A percentile compares a stretch with the other conserved stretches of the same genome.
Conservation (phyloP, 2,888 invertebrate species). For the Megalurothrips usitatus region DNA sequence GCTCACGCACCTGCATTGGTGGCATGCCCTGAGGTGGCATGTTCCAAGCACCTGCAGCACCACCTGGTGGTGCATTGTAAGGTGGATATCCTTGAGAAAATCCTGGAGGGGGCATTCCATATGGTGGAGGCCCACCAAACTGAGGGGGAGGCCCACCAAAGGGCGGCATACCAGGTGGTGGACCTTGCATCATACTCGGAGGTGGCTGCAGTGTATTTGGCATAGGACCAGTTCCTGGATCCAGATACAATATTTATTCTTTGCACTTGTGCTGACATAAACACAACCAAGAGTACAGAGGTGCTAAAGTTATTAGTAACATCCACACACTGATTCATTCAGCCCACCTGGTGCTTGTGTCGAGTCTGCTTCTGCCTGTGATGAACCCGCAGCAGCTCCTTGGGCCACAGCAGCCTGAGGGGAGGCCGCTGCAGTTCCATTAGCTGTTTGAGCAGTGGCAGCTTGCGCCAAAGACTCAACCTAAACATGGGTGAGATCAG, state of each 20-base stretch:
- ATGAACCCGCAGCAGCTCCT: conserved; percentile 40
- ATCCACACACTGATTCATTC: not conserved
- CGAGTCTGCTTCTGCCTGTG: conserved; percentile 48
- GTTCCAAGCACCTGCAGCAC: conserved; percentile 44
- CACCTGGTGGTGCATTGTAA: conserved; percentile 35
- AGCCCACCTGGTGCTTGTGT: conserved; percentile 46
- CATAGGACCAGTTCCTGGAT: conserved; percentile 40
- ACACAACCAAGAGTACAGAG: no score
- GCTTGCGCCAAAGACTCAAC: conserved; percentile 50
- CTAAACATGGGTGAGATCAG: conserved; percentile 35
- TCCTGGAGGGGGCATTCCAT: conserved; percentile 67
- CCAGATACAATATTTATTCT: not conserved
- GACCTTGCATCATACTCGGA: conserved; percentile 42
- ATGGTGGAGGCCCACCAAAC: conserved; percentile 55
- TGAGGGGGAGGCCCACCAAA: conserved; percentile 42
- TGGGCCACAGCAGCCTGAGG: conserved; percentile 33
- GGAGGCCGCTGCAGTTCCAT: conserved; percentile 31
- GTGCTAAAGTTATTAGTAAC: no score
- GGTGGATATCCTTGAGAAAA: conserved; percentile 44
- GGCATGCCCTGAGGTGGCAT: conserved; percentile 42
- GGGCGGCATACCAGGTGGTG: conserved; percentile 41
- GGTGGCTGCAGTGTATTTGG: conserved; percentile 43
- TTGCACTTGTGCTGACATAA: no score
- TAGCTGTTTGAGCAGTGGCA: conserved; percentile 41
- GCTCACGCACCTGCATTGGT: conserved; percentile 27